phyloP scores from a whole-genome alignment of 1,140 invertebrate species.

The Dendrolimus punctatus region DNA sequence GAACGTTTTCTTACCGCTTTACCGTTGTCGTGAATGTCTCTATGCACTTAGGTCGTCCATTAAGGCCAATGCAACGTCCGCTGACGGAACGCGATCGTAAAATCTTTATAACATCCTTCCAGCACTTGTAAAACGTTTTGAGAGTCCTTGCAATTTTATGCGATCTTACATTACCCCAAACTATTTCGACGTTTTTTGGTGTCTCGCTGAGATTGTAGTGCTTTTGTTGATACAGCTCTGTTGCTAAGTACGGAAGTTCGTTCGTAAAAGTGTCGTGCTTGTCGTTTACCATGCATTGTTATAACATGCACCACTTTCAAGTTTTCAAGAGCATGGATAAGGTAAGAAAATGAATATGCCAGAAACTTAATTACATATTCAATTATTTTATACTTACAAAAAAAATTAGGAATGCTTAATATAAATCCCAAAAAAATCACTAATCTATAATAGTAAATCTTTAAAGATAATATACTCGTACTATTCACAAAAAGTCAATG shows the following conservation, averaged over 20 bases:
- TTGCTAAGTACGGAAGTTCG: slow-evolving; percentile 25
- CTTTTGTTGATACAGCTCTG: not conserved
- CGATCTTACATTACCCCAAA: slow-evolving; percentile 34
- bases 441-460: too few species aligned
- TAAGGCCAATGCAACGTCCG: slow-evolving; percentile 60
- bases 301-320: too few species aligned
- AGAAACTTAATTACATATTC: too few species aligned
- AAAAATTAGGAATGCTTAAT: slow-evolving; percentile 1
- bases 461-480: too few species aligned
- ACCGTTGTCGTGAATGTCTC: slow-evolving; percentile 60
- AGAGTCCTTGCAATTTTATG: slow-evolving; percentile 59
- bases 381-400: too few species aligned
- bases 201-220: slow-evolving; percentile 16
- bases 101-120: slow-evolving; percentile 70
- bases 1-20: slow-evolving; percentile 37
- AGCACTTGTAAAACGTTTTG: slow-evolving; percentile 68
- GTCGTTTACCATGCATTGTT: too few species aligned
- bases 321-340: too few species aligned
- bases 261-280: slow-evolving; percentile 21
- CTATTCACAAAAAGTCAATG: too few species aligned
- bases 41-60: slow-evolving; percentile 69
- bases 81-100: slow-evolving; percentile 65
- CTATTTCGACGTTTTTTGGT: slow-evolving; percentile 25
- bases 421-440: slow-evolving; percentile 4
- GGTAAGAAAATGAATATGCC: too few species aligned